Base-by-base conservation (phyloP, 2,113 vertebrate species). In the Aphyosemion australe region DNA sequence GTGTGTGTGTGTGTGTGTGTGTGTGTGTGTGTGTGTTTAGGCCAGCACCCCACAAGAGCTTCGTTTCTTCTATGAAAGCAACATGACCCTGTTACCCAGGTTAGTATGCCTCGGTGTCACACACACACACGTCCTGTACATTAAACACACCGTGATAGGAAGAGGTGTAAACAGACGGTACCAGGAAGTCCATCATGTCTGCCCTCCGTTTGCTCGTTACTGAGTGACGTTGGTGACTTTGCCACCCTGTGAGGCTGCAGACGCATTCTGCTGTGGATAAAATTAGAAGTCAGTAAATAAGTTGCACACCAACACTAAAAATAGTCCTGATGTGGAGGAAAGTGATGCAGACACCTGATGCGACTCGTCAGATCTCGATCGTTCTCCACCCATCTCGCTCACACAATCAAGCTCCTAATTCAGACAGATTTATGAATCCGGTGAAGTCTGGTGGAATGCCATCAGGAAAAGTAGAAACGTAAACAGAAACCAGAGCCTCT, bases 21-120 rank as follows among this genome's bases (percentile, higher is more conserved):
- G 39, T 41, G 1, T 26, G 18, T 79, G 16, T 67, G 61, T 31
- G 16, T 83, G 9, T 75, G 18, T 70, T 12, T 55, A 98, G 97
- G 97, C 97, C 71, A 97, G 94, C 88, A 96, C 95, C 56, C 97
- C 97, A 0, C 96, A 98, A 80, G 95, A 98, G 74, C 95, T 99
- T 31, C 95, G 96, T 13, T 92, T 95, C 58, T 98, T 95, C 90
- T 99, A 98, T 3, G 96, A 97, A 92, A 97, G 94, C 91, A 96
- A 96, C 91, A 94, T 92, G 90, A 96, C 88, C 39, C 91, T 98
- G 66, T 89, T 93, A 74, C 97, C 97, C 41, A 95, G 90, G 96
- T 98, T 84, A 94, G 95, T 84, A 15, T 18, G 15, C 32, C 58
- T 21, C 53, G 42, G 18, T 2, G 19, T 1, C 45, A 4, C 43